Percentiles rank a stretch among this genome's conserved stretches.
phyloP scores from a whole-genome alignment of 2,797 vertebrate species.

The Syngnathus rostellatus region DNA sequence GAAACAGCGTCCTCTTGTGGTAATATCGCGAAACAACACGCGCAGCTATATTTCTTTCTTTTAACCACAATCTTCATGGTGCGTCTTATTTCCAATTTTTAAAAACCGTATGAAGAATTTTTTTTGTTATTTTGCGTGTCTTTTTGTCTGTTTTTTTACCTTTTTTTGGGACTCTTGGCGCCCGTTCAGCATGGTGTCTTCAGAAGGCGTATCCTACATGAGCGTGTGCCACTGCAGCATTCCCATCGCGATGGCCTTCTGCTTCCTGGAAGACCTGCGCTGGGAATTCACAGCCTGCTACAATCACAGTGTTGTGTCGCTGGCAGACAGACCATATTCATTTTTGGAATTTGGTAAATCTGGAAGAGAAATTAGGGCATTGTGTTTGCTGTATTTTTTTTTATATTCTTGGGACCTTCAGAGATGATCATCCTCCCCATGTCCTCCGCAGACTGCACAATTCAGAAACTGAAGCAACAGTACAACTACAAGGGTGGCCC shows the following conservation, averaged over 20 bases:
- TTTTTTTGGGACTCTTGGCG: conserved; percentile 31
- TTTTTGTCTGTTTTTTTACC: conserved; percentile 9
- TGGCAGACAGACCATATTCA: conserved; percentile 85
- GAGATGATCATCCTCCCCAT: neutral
- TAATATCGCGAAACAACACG: no score
- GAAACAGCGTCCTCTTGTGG: no score
- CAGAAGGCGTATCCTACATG: conserved; percentile 84
- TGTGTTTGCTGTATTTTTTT: neutral
- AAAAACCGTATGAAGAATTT: no score
- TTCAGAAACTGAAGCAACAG: conserved; percentile 86
- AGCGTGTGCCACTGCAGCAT: conserved; percentile 80
- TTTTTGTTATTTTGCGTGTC: no score
- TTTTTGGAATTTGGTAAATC: conserved; percentile 92
- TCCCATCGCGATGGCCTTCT: conserved; percentile 86
- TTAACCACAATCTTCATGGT: no score
- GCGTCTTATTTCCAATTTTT: no score
- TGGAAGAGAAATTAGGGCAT: neutral
- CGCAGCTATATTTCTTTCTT: no score
- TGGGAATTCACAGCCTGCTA: conserved; percentile 87
- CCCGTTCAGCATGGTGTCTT: conserved; percentile 77
- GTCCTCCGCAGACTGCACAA: conserved; percentile 69
- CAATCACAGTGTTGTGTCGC: conserved; percentile 64
- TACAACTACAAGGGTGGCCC: conserved; percentile 73
- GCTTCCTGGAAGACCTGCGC: conserved; percentile 89
- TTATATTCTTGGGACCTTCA: neutral